Conservation (phyloP, 2,113 vertebrate species). For the Grus americana region DNA sequence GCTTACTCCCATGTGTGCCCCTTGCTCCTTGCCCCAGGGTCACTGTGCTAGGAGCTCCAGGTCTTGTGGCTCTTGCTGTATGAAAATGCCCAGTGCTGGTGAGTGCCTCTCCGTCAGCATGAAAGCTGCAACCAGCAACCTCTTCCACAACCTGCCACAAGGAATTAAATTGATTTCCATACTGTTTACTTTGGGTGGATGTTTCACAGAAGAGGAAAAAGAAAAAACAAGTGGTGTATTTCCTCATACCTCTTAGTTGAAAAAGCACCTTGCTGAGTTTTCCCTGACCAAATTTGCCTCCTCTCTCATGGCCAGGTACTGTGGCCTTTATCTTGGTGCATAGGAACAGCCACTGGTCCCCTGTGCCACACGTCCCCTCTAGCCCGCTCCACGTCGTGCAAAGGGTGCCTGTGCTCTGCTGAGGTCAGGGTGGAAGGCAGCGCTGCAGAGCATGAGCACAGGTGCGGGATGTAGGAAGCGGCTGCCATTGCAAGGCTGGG, state of each 20-base stretch:
- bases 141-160: background rate
- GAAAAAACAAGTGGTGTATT: background rate
- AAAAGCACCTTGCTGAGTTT: background rate
- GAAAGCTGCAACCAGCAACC: background rate
- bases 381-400: accelerated
- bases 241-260: background rate
- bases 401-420: background rate
- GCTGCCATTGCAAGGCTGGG: background rate
- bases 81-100: background rate
- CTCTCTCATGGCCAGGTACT: background rate
- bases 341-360: too few species aligned
- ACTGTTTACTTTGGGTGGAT: background rate
- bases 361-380: accelerated
- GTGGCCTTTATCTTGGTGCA: background rate
- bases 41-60: background rate
- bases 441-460: too few species aligned
- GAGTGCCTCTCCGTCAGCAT: too few species aligned
- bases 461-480: background rate
- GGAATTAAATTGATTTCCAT: background rate
- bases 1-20: background rate
- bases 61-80: background rate
- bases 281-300: background rate
- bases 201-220: background rate
- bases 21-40: background rate
- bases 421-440: too few species aligned